Evolutionary conservation across 2,797 vertebrate genomes (phyloP).

Genomic region (Echeneis naucrates): DNA sequence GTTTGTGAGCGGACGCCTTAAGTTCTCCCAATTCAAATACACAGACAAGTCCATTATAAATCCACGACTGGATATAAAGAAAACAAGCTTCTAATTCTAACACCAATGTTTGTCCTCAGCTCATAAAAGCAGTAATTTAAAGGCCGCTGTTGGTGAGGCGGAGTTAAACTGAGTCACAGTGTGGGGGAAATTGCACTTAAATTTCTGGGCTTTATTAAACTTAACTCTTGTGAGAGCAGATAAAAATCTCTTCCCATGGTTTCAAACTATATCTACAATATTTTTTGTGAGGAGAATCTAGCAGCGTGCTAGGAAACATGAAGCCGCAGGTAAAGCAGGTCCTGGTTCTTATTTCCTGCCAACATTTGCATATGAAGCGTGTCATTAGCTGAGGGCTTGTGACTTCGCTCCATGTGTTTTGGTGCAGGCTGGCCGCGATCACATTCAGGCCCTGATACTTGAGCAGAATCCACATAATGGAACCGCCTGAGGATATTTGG

Average conservation of each 20-base stretch:
- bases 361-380: slow-evolving; percentile 71
- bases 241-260: slow-evolving; percentile 18
- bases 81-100: slow-evolving; percentile 64
- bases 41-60: slow-evolving; percentile 51
- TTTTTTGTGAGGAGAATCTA: slow-evolving; percentile 14
- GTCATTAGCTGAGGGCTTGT: slow-evolving; percentile 61
- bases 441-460: slow-evolving; percentile 61
- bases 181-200: background rate
- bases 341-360: slow-evolving; percentile 69
- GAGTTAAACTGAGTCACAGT: slow-evolving; percentile 18
- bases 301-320: slow-evolving; percentile 12
- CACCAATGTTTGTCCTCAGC: slow-evolving; percentile 59
- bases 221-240: slow-evolving; percentile 11
- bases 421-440: slow-evolving; percentile 48
- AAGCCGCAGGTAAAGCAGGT: slow-evolving; percentile 30
- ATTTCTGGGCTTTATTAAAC: slow-evolving; percentile 27
- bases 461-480: slow-evolving; percentile 66
- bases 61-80: slow-evolving; percentile 42
- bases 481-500: slow-evolving; percentile 80
- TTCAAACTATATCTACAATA: slow-evolving; percentile 7
- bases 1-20: slow-evolving; percentile 50
- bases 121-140: slow-evolving; percentile 27
- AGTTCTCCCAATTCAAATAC: slow-evolving; percentile 58
- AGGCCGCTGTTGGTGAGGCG: slow-evolving; percentile 16
- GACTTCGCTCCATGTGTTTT: slow-evolving; percentile 56